Evolutionary conservation across 2,113 vertebrate genomes (phyloP).

Genomic region (Brienomyrus brachyistius): DNA sequence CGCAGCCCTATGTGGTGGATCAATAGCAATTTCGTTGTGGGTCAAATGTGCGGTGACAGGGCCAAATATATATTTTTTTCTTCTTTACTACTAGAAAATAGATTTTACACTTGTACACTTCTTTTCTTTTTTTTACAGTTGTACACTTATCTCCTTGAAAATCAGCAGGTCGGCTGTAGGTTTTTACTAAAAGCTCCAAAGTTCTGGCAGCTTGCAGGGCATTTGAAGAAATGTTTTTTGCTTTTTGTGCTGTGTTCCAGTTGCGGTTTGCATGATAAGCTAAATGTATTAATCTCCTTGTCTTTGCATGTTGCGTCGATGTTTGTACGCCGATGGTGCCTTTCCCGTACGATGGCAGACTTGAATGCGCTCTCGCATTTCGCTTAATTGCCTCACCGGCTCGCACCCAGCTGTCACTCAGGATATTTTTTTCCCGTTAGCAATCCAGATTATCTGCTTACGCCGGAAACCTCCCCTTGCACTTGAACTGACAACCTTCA

Average conservation of each 20-base stretch:
- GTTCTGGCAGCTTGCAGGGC: neutral
- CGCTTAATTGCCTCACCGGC: neutral
- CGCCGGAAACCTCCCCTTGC: neutral
- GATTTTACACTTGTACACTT: conserved; percentile 39
- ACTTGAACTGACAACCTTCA: neutral
- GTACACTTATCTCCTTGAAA: conserved; percentile 28
- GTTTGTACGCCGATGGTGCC: neutral
- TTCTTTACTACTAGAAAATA: conserved; percentile 23
- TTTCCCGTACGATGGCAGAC: neutral
- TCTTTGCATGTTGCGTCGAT: neutral
- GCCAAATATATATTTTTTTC: conserved; percentile 19
- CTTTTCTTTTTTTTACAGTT: conserved; percentile 32
- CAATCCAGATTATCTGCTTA: neutral
- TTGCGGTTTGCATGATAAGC: neutral
- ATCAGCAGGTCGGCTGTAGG: neutral
- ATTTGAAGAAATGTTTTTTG: neutral
- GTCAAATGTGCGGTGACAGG: conserved; percentile 55
- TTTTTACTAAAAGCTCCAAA: neutral
- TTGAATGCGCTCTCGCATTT: neutral
- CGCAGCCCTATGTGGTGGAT: conserved; percentile 45
- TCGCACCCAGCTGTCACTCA: neutral
- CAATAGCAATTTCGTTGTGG: conserved; percentile 50
- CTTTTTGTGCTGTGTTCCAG: neutral
- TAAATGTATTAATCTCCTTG: neutral
- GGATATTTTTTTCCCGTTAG: neutral